A percentile compares a stretch with the other conserved stretches of the same genome.
These are phyloP conservation scores for Leucosticte australis DNA, from an alignment of 2,113 vertebrate genomes.

Conservation along the genomic window DNA sequence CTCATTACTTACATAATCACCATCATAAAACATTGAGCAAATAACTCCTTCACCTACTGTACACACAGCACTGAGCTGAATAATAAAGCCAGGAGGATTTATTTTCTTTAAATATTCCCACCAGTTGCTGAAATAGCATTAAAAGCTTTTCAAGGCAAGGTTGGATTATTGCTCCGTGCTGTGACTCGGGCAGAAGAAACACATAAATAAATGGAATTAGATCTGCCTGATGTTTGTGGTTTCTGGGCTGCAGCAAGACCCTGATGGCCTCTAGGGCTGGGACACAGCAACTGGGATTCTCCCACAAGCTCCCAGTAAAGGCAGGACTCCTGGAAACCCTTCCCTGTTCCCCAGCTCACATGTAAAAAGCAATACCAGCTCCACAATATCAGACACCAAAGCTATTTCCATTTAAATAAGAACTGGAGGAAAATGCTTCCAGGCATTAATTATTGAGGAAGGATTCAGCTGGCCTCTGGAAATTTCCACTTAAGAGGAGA, in stretches of 20 bases:
- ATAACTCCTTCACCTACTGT: neutral
- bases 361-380: neutral
- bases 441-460: neutral
- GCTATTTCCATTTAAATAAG: neutral
- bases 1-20: slow-evolving; percentile 33
- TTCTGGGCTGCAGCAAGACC: neutral
- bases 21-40: slow-evolving; percentile 45
- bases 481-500: neutral
- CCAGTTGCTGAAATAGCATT: slow-evolving; percentile 17
- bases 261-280: neutral
- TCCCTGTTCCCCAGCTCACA: neutral
- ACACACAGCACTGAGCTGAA: slow-evolving; percentile 4
- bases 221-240: neutral
- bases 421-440: neutral
- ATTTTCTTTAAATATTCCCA: slow-evolving; percentile 12
- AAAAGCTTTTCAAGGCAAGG: slow-evolving; percentile 26
- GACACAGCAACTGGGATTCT: neutral
- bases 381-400: neutral
- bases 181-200: neutral
- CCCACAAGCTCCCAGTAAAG: neutral
- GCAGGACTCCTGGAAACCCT: neutral
- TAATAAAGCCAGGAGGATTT: slow-evolving; percentile 25
- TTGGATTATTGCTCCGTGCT: neutral
- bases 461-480: neutral
- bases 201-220: neutral